Evolutionary conservation across 2,888 invertebrate genomes (phyloP).

Genomic region (Dinocampus coccinellae): DNA sequence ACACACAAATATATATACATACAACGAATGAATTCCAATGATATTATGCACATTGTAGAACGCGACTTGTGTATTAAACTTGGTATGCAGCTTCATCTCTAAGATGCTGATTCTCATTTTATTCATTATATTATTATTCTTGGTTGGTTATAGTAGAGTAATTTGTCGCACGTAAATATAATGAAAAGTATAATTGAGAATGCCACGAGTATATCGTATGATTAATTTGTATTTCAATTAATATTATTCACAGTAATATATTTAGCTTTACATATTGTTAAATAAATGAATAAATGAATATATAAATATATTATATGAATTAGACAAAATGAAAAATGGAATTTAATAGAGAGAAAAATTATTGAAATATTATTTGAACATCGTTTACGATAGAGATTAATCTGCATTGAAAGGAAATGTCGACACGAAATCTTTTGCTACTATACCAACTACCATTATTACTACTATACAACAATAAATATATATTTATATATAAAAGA

Average conservation of each 20-base stretch:
- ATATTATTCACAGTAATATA: too few relatives aligned
- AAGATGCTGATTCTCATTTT: slow-evolving; percentile 17
- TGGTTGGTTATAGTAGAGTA: not conserved
- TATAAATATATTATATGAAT: too few relatives aligned
- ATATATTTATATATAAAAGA: slow-evolving; percentile 16
- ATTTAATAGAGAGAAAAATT: too few relatives aligned
- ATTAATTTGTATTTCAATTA: slow-evolving; percentile 31
- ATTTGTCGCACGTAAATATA: not conserved
- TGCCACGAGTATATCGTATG: not conserved
- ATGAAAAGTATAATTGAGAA: slow-evolving; percentile 5
- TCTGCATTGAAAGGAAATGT: slow-evolving; percentile 45
- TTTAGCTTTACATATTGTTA: too few relatives aligned
- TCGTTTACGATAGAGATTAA: slow-evolving; percentile 42
- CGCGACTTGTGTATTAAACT: slow-evolving; percentile 48
- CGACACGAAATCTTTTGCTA: slow-evolving; percentile 30
- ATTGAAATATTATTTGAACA: too few relatives aligned
- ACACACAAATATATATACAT: slow-evolving; percentile 16
- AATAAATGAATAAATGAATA: too few relatives aligned
- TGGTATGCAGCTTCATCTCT: slow-evolving; percentile 35
- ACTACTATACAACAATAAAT: slow-evolving; percentile 11
- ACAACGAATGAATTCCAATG: not conserved
- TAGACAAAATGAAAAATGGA: not conserved
- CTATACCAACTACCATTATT: slow-evolving; percentile 38
- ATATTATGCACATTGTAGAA: slow-evolving; percentile 26
- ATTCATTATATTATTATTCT: not conserved